Evolutionary conservation across 2,797 vertebrate genomes (phyloP).

Genomic region (Mus minutoides): DNA sequence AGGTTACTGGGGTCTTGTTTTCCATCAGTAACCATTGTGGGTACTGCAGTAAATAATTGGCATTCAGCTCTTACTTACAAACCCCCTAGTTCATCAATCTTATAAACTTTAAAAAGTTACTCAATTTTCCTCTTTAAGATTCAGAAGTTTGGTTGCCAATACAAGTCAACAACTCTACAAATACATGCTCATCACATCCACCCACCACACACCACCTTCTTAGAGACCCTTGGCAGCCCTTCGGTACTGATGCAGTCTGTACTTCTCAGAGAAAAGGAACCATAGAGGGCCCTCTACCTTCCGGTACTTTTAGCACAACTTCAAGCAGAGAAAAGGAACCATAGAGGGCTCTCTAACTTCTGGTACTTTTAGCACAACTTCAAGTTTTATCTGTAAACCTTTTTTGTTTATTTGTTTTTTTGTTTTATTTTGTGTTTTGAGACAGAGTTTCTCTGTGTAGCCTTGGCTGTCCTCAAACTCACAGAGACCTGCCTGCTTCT

Average conservation of each 20-base stretch:
- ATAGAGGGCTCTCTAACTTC: background rate
- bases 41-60: background rate
- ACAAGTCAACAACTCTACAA: slow-evolving; percentile 15
- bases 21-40: background rate
- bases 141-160: slow-evolving; percentile 5
- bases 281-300: background rate
- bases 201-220: background rate
- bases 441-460: background rate
- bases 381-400: background rate
- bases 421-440: background rate
- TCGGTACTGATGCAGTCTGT: background rate
- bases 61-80: background rate
- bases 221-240: background rate
- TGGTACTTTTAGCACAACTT: slow-evolving; percentile 2
- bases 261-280: background rate
- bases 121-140: background rate
- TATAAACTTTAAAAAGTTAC: slow-evolving; percentile 5
- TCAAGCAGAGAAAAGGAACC: background rate
- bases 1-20: background rate
- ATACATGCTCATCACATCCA: background rate
- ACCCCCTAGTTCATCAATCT: background rate
- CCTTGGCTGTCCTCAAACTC: background rate
- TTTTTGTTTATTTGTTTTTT: background rate
- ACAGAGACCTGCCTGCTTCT: background rate
- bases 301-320: slow-evolving; percentile 19